Evolutionary conservation across 2,888 invertebrate genomes (phyloP), one percentile per base, ranked within the genome.

Genomic region (Syritta pipiens): DNA sequence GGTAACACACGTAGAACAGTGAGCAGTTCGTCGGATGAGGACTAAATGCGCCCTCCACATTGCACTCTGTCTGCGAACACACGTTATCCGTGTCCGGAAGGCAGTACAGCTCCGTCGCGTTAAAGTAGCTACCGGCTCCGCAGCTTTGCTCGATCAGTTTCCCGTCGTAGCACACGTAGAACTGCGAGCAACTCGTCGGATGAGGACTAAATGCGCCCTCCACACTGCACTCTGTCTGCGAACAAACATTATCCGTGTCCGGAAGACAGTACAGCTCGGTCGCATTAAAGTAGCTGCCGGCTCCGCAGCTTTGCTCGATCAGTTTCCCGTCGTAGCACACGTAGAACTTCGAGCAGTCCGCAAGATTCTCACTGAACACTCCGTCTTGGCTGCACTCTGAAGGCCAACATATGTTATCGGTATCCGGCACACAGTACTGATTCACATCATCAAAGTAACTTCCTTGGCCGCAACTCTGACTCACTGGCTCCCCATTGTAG

Each of bases 321-420:
- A 86, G 74, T 22, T 81, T 44, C 0, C 86, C 86, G 12, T 83
- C 57, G 1, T 62, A 7, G 74, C 87, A 87, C 3, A 83, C 81
- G 24, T 81, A 83, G 48, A 83, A 87, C 1, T 74, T 40, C 2
- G 81, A 79, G 12, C 86, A 86, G 12, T 85, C 84, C 0, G 81
- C 53, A 0, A 68, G 42, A 62, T 85, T 49, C 0, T 71, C 44
- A 9, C 69, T 49, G 10, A 84, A 35, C 0, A 84, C 68, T 1
- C 85, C 86, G 7, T 85, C 81, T 0, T 17, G 51, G 1, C 76
- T 28, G 0, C 83, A 83, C 37, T 83, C 79, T 2, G 65, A 20
- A n/a, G 85, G 85, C 9, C 77, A 77, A n/a, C 85, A 82, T 10
- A 35, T 12, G 9, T 69, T 51, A n/a, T 3, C 42, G 1, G 57